These are phyloP conservation scores for Oreochromis niloticus DNA, from an alignment of 2,113 vertebrate species.

Conservation along the genomic window DNA sequence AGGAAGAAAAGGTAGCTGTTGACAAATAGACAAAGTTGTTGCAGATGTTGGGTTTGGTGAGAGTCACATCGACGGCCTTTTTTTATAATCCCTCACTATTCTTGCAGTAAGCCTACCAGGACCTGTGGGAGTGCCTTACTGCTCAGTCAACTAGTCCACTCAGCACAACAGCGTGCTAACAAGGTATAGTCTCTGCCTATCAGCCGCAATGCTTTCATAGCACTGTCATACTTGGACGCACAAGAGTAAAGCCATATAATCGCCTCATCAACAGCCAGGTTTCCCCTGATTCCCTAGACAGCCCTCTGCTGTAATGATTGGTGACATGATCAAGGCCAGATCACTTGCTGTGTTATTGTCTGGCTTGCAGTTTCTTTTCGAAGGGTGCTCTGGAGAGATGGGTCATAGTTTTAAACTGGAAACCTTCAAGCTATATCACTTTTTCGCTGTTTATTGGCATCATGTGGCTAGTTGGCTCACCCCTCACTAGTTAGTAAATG, in stretches of 20 bases:
- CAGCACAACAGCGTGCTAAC: slow-evolving; percentile 65
- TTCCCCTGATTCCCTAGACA: slow-evolving; percentile 45
- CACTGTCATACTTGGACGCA: slow-evolving; percentile 54
- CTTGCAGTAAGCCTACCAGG: slow-evolving; percentile 31
- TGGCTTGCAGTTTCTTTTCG: slow-evolving; percentile 50
- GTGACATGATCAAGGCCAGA: slow-evolving; percentile 67
- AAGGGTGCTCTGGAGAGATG: slow-evolving; percentile 40
- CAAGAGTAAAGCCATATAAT: slow-evolving; percentile 64
- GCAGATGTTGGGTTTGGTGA: not conserved
- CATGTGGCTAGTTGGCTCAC: not conserved
- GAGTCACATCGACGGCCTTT: slow-evolving; percentile 21
- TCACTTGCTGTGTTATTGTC: slow-evolving; percentile 51
- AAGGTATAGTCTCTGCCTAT: slow-evolving; percentile 49
- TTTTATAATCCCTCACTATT: slow-evolving; percentile 37
- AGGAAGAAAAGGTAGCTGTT: not conserved
- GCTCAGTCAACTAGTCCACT: slow-evolving; percentile 46
- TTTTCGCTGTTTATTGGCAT: not conserved
- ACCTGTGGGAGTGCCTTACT: slow-evolving; percentile 37
- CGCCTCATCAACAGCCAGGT: slow-evolving; percentile 66
- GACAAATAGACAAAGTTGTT: slow-evolving; percentile 29
- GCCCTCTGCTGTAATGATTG: slow-evolving; percentile 57
- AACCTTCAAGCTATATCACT: slow-evolving; percentile 30
- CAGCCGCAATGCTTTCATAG: slow-evolving; percentile 38
- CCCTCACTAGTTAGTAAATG: not conserved
- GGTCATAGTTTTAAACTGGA: slow-evolving; percentile 31